phyloP scores from a whole-genome alignment of 2,888 invertebrate species.

The Drosophila buzzatii region DNA sequence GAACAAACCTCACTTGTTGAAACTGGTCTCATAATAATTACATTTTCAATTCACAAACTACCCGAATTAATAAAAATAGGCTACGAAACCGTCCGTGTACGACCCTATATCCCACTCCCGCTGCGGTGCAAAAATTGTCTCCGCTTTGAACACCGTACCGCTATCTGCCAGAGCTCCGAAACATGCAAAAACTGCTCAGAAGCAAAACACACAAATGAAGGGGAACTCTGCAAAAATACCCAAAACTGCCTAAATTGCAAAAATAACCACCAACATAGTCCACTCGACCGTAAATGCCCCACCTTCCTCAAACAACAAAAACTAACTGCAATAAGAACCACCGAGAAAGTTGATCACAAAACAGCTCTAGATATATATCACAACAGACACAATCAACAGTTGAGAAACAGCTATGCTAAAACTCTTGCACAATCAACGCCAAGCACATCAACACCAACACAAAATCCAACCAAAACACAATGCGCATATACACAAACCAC shows the following conservation, averaged over 20 bases:
- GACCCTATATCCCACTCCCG: conserved; percentile 30
- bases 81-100: conserved; percentile 4
- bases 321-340: background rate
- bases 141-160: conserved; percentile 36
- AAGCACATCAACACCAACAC: background rate
- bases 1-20: too few relatives aligned
- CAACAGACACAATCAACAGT: background rate
- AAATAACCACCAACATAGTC: background rate
- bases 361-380: background rate
- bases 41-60: background rate
- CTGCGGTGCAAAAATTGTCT: conserved; percentile 33
- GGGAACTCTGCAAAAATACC: background rate
- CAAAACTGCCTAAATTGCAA: background rate
- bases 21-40: background rate
- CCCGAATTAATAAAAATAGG: conserved; percentile 1
- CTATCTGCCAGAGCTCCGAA: conserved; percentile 24
- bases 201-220: background rate
- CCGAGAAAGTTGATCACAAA: background rate
- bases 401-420: background rate
- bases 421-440: background rate
- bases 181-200: conserved; percentile 21
- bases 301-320: background rate
- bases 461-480: background rate
- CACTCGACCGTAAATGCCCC: background rate
- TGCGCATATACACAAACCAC: background rate